Evolutionary conservation across 2,113 vertebrate species (phyloP).

Genomic region (Thymallus thymallus): DNA sequence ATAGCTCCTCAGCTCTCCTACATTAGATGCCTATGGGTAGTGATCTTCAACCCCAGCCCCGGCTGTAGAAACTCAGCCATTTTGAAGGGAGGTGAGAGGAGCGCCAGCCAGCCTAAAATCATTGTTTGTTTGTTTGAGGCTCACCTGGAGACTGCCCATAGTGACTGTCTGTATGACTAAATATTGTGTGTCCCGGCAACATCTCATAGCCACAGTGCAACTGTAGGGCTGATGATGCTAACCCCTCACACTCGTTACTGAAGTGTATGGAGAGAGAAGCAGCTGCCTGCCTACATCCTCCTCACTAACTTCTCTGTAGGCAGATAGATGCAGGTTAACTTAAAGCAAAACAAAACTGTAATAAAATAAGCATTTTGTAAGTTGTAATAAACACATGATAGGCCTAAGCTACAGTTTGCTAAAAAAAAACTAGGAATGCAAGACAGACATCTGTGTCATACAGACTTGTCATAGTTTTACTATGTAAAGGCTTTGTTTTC

Average conservation of each 20-base stretch:
- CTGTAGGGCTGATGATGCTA: slow-evolving; percentile 18
- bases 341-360: background rate
- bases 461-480: too few species aligned
- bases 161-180: background rate
- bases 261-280: slow-evolving; percentile 46
- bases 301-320: slow-evolving; percentile 38
- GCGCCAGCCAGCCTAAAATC: slow-evolving; percentile 1
- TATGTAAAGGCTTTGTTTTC: too few species aligned
- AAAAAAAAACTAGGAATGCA: too few species aligned
- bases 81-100: slow-evolving; percentile 25
- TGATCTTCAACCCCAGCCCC: slow-evolving; percentile 47
- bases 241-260: slow-evolving; percentile 44
- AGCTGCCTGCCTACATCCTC: slow-evolving; percentile 38
- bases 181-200: slow-evolving; percentile 15
- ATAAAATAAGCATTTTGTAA: background rate
- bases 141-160: background rate
- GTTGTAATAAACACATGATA: too few species aligned
- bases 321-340: slow-evolving; percentile 45
- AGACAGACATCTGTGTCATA: too few species aligned
- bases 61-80: slow-evolving; percentile 27
- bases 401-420: too few species aligned
- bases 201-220: background rate
- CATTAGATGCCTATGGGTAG: slow-evolving; percentile 58
- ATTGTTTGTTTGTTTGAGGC: background rate
- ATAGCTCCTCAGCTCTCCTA: slow-evolving; percentile 65